A percentile compares a stretch with the other conserved stretches of the same genome.
These are phyloP conservation scores for Semnornis frantzii DNA, from an alignment of 2,113 vertebrate genomes.

Conservation along the genomic window DNA sequence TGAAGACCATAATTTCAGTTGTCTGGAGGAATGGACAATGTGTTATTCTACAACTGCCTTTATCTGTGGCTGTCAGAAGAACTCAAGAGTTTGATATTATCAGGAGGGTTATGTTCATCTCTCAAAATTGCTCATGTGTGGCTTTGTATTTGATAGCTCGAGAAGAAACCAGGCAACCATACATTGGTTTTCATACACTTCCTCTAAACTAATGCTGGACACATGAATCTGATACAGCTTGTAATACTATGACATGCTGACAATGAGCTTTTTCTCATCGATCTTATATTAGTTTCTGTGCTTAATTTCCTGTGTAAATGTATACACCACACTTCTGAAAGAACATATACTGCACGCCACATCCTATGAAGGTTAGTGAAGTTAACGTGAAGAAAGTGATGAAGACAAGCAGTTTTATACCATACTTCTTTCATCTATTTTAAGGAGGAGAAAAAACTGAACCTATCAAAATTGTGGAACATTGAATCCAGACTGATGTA, in stretches of 20 bases:
- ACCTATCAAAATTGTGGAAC: neutral
- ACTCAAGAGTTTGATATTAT: slow-evolving; percentile 23
- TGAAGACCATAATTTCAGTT: neutral
- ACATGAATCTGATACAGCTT: neutral
- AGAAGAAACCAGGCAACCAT: slow-evolving; percentile 40
- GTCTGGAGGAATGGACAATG: neutral
- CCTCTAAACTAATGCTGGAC: slow-evolving; percentile 8
- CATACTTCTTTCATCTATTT: neutral
- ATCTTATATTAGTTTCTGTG: neutral
- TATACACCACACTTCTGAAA: neutral
- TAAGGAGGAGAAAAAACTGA: neutral
- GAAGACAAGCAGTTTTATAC: neutral
- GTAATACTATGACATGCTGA: neutral
- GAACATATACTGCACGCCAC: neutral
- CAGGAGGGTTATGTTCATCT: slow-evolving; percentile 18
- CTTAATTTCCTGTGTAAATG: neutral
- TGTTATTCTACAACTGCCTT: neutral
- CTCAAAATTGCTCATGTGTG: slow-evolving; percentile 52
- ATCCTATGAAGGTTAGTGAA: neutral
- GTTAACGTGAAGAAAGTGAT: neutral
- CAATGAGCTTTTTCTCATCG: slow-evolving; percentile 4
- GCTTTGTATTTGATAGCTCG: slow-evolving; percentile 23
- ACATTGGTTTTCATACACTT: neutral
- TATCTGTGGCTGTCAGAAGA: slow-evolving; percentile 39
- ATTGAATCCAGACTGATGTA: neutral